phyloP scores from a whole-genome alignment of 2,113 vertebrate species.

The Datnioides undecimradiatus region DNA sequence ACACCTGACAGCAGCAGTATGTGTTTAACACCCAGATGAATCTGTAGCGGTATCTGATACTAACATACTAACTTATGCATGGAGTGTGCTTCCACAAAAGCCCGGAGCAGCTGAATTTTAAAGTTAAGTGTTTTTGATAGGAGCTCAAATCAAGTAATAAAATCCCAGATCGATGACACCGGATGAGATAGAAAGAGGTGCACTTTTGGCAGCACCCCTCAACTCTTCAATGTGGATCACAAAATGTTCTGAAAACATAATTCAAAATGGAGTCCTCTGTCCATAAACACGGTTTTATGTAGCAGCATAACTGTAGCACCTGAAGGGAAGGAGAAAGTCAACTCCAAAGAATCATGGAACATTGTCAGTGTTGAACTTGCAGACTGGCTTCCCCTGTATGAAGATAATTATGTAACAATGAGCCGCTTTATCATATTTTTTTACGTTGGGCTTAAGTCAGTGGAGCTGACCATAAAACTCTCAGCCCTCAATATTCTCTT shows the following conservation, averaged over 20 bases:
- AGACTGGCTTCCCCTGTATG: background rate
- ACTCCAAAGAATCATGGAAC: slow-evolving; percentile 52
- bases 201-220: background rate
- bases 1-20: slow-evolving; percentile 47
- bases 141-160: background rate
- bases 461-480: background rate
- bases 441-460: background rate
- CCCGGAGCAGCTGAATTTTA: slow-evolving; percentile 9
- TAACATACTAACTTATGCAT: slow-evolving; percentile 63
- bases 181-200: background rate
- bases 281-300: slow-evolving; percentile 49
- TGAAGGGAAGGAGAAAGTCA: background rate
- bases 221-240: background rate
- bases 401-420: background rate
- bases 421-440: slow-evolving; percentile 30
- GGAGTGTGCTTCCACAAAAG: slow-evolving; percentile 16
- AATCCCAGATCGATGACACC: background rate
- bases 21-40: slow-evolving; percentile 32
- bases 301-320: slow-evolving; percentile 61
- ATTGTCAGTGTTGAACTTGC: slow-evolving; percentile 32
- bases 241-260: slow-evolving; percentile 5
- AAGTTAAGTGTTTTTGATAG: background rate
- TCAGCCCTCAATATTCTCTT: background rate
- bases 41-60: slow-evolving; percentile 52
- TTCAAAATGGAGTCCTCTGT: slow-evolving; percentile 6